phyloP scores from a whole-genome alignment of 2,797 vertebrate species.

The Urosaurus nigricauda region DNA sequence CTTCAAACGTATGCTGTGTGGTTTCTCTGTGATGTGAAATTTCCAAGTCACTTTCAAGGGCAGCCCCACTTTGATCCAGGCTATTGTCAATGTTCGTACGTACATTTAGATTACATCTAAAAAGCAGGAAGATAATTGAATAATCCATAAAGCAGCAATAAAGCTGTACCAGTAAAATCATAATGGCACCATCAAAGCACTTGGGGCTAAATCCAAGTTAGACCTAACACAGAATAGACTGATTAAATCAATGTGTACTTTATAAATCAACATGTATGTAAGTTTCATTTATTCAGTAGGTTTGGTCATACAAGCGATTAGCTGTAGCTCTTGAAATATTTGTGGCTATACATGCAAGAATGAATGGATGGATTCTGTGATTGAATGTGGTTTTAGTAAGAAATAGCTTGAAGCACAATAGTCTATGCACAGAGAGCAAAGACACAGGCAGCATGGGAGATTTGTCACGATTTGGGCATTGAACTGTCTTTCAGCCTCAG shows the following conservation, averaged over 20 bases:
- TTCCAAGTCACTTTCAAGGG: background rate
- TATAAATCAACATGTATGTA: too few relatives aligned
- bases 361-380: background rate
- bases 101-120: background rate
- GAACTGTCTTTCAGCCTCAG: background rate
- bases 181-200: too few relatives aligned
- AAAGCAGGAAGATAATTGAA: background rate
- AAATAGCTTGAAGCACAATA: background rate
- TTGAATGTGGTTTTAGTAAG: background rate
- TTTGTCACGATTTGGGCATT: background rate
- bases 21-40: background rate
- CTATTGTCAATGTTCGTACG: background rate
- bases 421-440: background rate
- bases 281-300: too few relatives aligned
- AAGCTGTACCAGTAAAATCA: background rate
- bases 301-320: too few relatives aligned
- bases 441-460: background rate
- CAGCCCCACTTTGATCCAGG: background rate
- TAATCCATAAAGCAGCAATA: background rate
- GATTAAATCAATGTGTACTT: too few relatives aligned
- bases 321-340: background rate
- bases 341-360: background rate
- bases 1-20: too few relatives aligned
- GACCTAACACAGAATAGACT: too few relatives aligned
- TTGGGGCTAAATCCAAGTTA: too few relatives aligned